A percentile compares a stretch with the other conserved stretches of the same genome.
phyloP scores from a whole-genome alignment of 2,888 invertebrate species.

The Epicampocera succincta region DNA sequence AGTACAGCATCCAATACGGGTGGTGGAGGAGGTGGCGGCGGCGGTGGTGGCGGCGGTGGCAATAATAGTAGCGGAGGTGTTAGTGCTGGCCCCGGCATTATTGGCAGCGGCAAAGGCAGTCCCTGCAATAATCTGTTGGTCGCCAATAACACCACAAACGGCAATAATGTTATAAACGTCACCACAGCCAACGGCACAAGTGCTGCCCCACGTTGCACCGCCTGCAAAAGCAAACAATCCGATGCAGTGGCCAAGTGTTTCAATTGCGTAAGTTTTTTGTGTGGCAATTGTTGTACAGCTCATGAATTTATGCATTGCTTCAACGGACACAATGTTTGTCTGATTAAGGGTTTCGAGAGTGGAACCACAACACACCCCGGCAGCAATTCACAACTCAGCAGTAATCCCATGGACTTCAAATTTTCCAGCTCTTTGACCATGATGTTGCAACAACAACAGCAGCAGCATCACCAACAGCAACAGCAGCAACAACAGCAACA shows the following conservation, averaged over 20 bases:
- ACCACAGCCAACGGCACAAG: constrained; percentile 78
- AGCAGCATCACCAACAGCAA: constrained; percentile 74
- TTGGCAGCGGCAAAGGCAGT: constrained; percentile 70
- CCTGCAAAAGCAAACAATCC: constrained; percentile 96
- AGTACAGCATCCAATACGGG: constrained; percentile 71
- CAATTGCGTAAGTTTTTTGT: constrained; percentile 97
- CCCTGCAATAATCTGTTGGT: constrained; percentile 71
- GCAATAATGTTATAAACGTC: constrained; percentile 78
- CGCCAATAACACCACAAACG: constrained; percentile 38
- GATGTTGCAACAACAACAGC: constrained; percentile 78
- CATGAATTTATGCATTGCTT: constrained; percentile 99
- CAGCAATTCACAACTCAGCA: constrained; percentile 66
- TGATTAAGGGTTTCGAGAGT: constrained; percentile 79
- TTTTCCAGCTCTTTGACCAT: constrained; percentile 79
- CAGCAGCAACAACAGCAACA: constrained; percentile 71
- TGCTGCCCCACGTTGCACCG: constrained; percentile 90
- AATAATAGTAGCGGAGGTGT: constrained; percentile 65
- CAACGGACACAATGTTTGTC: constrained; percentile 95
- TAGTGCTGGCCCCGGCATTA: constrained; percentile 60
- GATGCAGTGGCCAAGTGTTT: constrained; percentile 97
- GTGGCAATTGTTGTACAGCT: constrained; percentile 98
- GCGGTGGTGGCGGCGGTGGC: constrained; percentile 66
- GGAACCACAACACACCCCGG: constrained; percentile 52
- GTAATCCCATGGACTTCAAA: constrained; percentile 74
- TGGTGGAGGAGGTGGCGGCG: constrained; percentile 63